phyloP scores from a whole-genome alignment of 2,888 invertebrate genomes.

The Habroteleia sp. region DNA sequence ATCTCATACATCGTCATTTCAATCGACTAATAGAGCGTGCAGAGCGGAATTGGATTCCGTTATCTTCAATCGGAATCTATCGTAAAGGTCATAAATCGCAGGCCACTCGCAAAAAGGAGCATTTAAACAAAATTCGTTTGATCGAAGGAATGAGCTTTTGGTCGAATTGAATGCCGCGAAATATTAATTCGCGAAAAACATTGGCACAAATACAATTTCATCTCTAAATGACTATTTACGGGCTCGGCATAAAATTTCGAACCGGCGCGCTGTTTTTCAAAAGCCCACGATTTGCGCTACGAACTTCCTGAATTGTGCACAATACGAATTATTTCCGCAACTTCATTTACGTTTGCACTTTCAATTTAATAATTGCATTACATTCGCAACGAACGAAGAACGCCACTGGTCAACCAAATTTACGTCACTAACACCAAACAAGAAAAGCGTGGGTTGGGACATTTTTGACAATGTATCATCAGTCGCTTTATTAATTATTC shows the following conservation, averaged over 20 bases:
- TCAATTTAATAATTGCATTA: constrained; percentile 59
- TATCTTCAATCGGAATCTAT: no score
- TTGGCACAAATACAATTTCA: constrained; percentile 37
- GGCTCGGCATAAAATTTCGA: constrained; percentile 37
- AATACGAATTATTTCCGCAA: constrained; percentile 52
- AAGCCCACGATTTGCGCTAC: constrained; percentile 35
- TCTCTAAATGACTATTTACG: constrained; percentile 46
- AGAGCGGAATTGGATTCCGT: background rate
- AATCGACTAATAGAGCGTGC: no score
- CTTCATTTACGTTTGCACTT: constrained; percentile 54
- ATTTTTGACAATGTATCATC: constrained; percentile 58
- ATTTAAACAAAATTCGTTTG: no score
- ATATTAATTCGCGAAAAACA: constrained; percentile 28
- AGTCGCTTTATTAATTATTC: constrained; percentile 33
- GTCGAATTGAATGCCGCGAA: constrained; percentile 17
- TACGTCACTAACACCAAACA: constrained; percentile 41
- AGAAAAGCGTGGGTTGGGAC: constrained; percentile 24
- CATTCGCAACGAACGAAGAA: constrained; percentile 40
- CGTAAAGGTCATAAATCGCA: no score
- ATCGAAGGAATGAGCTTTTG: no score
- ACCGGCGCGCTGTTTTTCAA: constrained; percentile 36
- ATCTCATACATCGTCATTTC: no score
- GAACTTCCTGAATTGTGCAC: constrained; percentile 44
- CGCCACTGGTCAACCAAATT: constrained; percentile 44
- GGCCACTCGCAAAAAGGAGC: no score